Conservation (phyloP, 2,113 vertebrate genomes). For the Strix uralensis region DNA sequence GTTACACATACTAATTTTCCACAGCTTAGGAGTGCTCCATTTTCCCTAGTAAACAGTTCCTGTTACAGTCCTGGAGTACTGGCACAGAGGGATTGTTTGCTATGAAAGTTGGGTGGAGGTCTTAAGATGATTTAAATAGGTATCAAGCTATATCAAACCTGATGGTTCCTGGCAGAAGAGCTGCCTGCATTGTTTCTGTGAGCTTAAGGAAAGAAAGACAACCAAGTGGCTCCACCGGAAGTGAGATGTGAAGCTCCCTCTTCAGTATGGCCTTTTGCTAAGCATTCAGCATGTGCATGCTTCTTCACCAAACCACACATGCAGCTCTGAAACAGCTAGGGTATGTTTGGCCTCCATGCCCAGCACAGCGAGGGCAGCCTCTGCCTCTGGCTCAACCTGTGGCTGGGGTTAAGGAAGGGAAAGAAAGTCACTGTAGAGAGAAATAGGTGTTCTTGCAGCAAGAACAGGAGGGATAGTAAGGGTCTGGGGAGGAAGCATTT, state of each 20-base stretch:
- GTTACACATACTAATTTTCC: background rate
- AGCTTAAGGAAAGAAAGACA: background rate
- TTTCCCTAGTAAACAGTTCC: background rate
- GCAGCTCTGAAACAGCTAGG: background rate
- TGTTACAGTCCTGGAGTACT: background rate
- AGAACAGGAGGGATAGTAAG: background rate
- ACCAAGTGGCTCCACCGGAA: background rate
- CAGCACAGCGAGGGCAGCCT: accelerated
- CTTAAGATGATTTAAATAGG: background rate
- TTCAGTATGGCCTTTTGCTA: background rate
- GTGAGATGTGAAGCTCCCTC: background rate
- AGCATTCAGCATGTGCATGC: background rate
- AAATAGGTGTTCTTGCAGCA: background rate
- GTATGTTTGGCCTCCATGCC: accelerated
- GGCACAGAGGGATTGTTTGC: background rate
- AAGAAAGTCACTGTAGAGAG: background rate
- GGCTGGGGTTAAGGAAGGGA: background rate
- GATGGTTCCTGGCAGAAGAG: background rate
- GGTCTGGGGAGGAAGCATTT: background rate
- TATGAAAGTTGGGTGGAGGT: background rate
- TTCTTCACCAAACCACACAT: background rate
- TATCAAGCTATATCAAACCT: background rate
- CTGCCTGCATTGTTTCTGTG: background rate
- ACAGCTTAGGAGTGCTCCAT: background rate
- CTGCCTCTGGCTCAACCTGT: background rate